Conservation (phyloP, 92 coral and sea anemone species). For the Galaxea fascicularis region DNA sequence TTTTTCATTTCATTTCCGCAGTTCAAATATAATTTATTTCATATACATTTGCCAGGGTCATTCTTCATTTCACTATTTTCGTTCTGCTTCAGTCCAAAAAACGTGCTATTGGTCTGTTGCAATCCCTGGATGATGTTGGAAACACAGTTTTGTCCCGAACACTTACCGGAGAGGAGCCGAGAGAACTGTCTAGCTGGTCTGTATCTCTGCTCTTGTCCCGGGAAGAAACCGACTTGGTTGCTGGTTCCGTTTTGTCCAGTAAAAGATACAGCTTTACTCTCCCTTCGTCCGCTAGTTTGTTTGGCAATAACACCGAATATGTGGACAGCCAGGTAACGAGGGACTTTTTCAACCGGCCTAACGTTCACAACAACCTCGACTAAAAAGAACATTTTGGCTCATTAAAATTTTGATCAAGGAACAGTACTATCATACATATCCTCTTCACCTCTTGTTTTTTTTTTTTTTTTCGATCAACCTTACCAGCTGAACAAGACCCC, state of each 20-base stretch:
- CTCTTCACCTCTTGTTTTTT: no score
- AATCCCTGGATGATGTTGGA: conserved; percentile 44
- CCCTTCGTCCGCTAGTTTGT: conserved; percentile 43
- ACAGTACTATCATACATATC: no score
- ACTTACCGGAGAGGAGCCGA: conserved; percentile 56
- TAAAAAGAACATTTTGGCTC: no score
- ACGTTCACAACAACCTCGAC: no score
- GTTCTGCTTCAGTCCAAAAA: conserved; percentile 19
- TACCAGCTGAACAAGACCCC: no score
- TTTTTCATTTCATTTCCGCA: no score
- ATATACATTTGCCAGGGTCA: no score
- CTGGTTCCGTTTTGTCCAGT: conserved; percentile 41
- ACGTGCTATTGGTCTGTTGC: neutral
- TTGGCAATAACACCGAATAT: conserved; percentile 40
- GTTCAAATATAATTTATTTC: no score
- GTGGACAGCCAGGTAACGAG: conserved; percentile 62
- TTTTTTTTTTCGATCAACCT: no score
- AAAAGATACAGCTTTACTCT: conserved; percentile 50
- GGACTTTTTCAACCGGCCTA: neutral
- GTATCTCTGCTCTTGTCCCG: conserved; percentile 46
- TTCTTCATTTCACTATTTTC: no score
- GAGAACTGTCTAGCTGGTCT: conserved; percentile 9
- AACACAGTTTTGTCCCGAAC: conserved; percentile 54
- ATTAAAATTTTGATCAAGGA: no score
- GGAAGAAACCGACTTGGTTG: conserved; percentile 34